A percentile compares a stretch with the other conserved stretches of the same genome.
These are phyloP conservation scores for Drosophila kurseongensis DNA, from an alignment of 1,140 invertebrate genomes.

Conservation along the genomic window DNA sequence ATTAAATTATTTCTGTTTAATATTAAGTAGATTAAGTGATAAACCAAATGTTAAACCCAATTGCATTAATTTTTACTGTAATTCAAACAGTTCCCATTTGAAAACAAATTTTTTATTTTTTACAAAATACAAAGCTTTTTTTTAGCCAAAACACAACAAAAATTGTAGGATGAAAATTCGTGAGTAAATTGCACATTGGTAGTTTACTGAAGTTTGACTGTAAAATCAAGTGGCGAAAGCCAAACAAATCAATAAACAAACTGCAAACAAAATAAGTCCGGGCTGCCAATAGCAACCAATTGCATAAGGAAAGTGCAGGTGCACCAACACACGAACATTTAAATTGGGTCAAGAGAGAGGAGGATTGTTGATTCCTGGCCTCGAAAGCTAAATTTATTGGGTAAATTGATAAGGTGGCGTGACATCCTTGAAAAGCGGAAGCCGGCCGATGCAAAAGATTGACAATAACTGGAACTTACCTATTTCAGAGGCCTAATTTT, in stretches of 20 bases:
- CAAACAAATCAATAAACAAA: slow-evolving; percentile 65
- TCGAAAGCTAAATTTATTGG: slow-evolving; percentile 1
- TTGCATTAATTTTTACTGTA: too few species aligned
- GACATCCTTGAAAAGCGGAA: slow-evolving; percentile 41
- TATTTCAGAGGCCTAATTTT: slow-evolving; percentile 15
- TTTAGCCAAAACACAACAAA: too few species aligned
- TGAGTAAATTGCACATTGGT: too few species aligned
- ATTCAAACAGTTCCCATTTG: too few species aligned
- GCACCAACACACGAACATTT: slow-evolving; percentile 19
- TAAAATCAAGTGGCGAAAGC: slow-evolving; percentile 6
- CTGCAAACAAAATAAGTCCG: slow-evolving; percentile 12
- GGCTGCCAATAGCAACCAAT: slow-evolving; percentile 53
- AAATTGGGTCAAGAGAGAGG: slow-evolving; percentile 54
- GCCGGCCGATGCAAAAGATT: slow-evolving; percentile 30
- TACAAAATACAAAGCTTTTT: too few species aligned
- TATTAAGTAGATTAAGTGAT: too few species aligned
- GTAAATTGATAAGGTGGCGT: slow-evolving; percentile 44
- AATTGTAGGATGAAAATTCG: too few species aligned
- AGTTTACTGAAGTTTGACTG: neutral
- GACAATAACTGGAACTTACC: slow-evolving; percentile 23
- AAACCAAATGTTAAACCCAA: too few species aligned
- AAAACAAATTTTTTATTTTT: too few species aligned
- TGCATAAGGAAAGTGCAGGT: slow-evolving; percentile 58
- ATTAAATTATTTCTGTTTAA: too few species aligned
- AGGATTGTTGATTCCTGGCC: slow-evolving; percentile 24